Evolutionary conservation across 2,797 vertebrate genomes (phyloP).

Genomic region (Amblyopsis hoosieri): DNA sequence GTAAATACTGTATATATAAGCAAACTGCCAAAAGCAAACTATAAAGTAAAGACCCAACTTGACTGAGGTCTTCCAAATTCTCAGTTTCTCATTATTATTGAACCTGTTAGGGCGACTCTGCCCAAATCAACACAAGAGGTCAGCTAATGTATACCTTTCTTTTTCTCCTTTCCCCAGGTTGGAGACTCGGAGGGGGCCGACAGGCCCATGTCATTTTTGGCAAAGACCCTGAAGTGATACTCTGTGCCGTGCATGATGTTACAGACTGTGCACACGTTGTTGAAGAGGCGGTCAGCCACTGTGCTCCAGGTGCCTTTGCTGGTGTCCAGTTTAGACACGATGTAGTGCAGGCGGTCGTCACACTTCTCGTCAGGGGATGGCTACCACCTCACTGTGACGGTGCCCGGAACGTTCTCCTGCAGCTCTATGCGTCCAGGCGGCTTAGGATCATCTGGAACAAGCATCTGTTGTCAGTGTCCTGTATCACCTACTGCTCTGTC

Average conservation of each 20-base stretch:
- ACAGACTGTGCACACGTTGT: constrained; percentile 84
- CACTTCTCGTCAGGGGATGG: constrained; percentile 84
- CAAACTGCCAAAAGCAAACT: too few species aligned
- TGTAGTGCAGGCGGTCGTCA: constrained; percentile 80
- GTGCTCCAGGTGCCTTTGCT: constrained; percentile 74
- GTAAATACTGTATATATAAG: too few species aligned
- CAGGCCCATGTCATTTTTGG: constrained; percentile 84
- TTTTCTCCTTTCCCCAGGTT: constrained; percentile 77
- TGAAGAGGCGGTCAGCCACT: constrained; percentile 82
- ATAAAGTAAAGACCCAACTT: too few species aligned
- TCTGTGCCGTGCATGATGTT: constrained; percentile 79
- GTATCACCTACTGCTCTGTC: background rate
- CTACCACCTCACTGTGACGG: constrained; percentile 85
- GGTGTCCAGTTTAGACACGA: constrained; percentile 79
- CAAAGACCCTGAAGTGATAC: constrained; percentile 86
- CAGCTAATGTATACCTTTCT: constrained; percentile 68
- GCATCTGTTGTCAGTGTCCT: background rate
- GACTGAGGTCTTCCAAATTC: too few species aligned
- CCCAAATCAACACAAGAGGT: background rate
- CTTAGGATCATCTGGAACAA: constrained; percentile 80
- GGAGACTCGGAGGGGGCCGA: constrained; percentile 84
- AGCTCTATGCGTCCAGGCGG: constrained; percentile 81
- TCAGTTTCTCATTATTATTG: too few species aligned
- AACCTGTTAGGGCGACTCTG: too few species aligned
- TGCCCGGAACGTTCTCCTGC: constrained; percentile 81